phyloP scores from a whole-genome alignment of 2,888 invertebrate species.

The Scaptomyza flava region DNA sequence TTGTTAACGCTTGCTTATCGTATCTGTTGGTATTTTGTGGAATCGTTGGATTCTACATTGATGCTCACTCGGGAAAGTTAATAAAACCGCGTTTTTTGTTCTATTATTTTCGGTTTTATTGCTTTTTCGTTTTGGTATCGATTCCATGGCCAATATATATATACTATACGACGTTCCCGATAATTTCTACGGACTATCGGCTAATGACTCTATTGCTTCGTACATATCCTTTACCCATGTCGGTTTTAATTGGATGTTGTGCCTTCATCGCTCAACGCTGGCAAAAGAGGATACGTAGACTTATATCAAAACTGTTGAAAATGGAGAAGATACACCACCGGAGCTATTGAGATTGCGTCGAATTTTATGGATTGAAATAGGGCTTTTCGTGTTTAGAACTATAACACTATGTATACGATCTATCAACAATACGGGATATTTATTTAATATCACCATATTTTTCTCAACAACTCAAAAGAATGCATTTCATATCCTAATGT shows the following conservation, averaged over 20 bases:
- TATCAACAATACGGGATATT: fast-evolving
- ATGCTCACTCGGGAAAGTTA: slow-evolving; percentile 1
- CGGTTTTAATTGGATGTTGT: background rate
- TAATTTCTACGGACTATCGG: background rate
- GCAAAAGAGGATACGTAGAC: slow-evolving; percentile 11
- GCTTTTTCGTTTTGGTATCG: background rate
- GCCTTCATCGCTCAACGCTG: background rate
- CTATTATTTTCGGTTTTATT: background rate
- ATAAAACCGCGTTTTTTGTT: slow-evolving; percentile 11
- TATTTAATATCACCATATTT: background rate
- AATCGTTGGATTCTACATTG: slow-evolving; percentile 11
- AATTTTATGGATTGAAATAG: background rate
- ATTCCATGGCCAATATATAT: background rate
- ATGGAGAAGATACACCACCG: background rate
- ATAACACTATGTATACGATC: background rate
- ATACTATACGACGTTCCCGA: fast-evolving
- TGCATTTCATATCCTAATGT: background rate
- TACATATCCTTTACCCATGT: background rate
- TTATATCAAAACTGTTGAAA: background rate
- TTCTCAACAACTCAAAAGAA: fast-evolving
- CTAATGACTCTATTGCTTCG: background rate
- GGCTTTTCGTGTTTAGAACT: background rate
- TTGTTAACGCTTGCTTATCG: slow-evolving; percentile 8
- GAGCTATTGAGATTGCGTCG: background rate
- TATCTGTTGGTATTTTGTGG: slow-evolving; percentile 11